phyloP scores from a whole-genome alignment of 2,797 vertebrate genomes.

The Platyrinchus mystaceus region DNA sequence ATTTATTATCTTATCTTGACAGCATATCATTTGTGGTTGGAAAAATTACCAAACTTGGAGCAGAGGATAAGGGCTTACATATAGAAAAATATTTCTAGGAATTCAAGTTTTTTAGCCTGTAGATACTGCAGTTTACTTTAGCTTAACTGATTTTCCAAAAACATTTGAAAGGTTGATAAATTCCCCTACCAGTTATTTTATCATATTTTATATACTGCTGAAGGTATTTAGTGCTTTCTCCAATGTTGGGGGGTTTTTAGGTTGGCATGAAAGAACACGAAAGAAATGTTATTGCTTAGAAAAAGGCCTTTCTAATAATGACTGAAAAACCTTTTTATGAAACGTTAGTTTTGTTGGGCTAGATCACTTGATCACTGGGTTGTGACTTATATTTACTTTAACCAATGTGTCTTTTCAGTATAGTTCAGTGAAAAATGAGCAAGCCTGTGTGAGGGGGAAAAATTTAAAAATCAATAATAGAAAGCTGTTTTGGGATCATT shows the following conservation, averaged over 20 bases:
- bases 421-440: neutral
- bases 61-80: neutral
- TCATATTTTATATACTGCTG: neutral
- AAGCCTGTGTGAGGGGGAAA: neutral
- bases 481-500: neutral
- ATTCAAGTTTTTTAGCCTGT: neutral
- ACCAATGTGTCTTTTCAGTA: neutral
- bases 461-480: neutral
- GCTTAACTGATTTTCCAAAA: neutral
- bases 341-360: neutral
- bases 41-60: neutral
- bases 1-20: neutral
- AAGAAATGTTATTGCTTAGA: neutral
- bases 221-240: neutral
- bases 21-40: neutral
- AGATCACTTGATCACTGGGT: neutral
- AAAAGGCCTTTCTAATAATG: neutral
- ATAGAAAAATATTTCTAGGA: conserved; percentile 8
- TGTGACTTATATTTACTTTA: neutral
- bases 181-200: neutral
- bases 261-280: neutral
- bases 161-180: neutral
- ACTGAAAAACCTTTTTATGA: neutral
- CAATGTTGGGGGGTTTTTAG: neutral
- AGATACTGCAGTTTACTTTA: neutral